Evolutionary conservation across 2,113 vertebrate genomes (phyloP), one percentile per base, ranked within the genome.

Genomic region (Calyptommatus sinebrachiatus): DNA sequence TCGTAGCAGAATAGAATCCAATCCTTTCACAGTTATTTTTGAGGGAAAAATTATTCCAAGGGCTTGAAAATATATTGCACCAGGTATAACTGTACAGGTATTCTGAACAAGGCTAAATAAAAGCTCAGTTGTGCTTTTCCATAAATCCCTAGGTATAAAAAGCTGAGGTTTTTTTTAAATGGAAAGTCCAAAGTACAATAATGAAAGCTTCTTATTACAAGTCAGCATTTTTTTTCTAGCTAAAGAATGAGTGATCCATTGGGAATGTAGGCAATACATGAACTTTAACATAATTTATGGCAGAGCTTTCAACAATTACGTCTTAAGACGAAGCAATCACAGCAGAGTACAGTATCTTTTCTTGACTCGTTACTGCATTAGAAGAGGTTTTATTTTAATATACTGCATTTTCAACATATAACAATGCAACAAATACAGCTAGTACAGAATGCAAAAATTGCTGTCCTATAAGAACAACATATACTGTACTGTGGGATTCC

Each of bases 221-320:
- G 8, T 75, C 72, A 81, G 72, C 65, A 75, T 46, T 75, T 45
- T 62, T 8, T 35, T n/a, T 22, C 26, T n/a, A 28, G 35, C n/a
- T 69, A 10, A 61, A 74, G 26, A 20, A 57, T 7, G 26, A 46
- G 35, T 62, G 45, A 69, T 61, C 69, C 41, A 69, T 69, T 48
- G 65, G 69, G 31, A 74, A 68, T 41, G n/a, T 35, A 75, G 57
- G 29, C 48, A 41, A 41, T 67, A 46, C 31, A n/a, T 75, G 72
- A 69, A 75, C 79, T 81, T 75, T 81, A 48, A 35, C 72, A 61
- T 75, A 31, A 46, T 81, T 75, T 70, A 31, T 81, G 72, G n/a
- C 53, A 24, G 61, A 50, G 9, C 9, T 68, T 68, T 22, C 21
- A 74, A 67, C 26, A 68, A 11, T 20, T 28, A 24, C 20, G n/a